phyloP scores from a whole-genome alignment of 2,797 vertebrate species.

The Eulemur albifrons region DNA sequence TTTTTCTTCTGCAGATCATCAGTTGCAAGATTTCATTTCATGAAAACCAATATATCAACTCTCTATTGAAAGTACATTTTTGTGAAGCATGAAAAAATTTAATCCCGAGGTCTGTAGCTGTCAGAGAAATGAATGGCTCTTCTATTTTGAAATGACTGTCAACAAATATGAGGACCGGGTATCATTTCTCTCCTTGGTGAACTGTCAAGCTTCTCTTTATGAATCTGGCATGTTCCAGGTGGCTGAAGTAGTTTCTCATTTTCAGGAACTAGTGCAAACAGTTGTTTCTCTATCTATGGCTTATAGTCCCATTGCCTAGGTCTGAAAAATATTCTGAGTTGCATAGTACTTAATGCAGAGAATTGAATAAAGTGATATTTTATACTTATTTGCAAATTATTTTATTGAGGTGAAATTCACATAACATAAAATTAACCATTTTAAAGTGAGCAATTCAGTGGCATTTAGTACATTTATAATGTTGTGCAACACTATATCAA shows the following conservation, averaged over 20 bases:
- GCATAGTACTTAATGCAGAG: neutral
- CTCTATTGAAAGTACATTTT: conserved; percentile 57
- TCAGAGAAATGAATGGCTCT: conserved; percentile 65
- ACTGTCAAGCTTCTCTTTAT: conserved; percentile 33
- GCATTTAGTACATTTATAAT: neutral
- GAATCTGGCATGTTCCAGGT: neutral
- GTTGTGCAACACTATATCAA: neutral
- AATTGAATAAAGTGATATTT: conserved; percentile 1
- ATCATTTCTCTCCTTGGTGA: conserved; percentile 51
- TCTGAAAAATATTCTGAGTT: neutral
- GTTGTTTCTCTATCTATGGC: neutral
- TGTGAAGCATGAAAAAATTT: conserved; percentile 52
- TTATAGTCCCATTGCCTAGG: neutral
- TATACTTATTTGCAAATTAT: neutral
- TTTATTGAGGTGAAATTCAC: conserved; percentile 28
- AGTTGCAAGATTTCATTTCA: conserved; percentile 57
- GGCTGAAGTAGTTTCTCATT: neutral
- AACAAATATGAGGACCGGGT: conserved; percentile 7
- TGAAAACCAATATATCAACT: conserved; percentile 48
- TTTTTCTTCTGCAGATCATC: conserved; percentile 50
- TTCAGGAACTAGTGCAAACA: neutral
- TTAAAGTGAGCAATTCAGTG: neutral
- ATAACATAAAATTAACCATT: neutral
- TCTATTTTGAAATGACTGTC: conserved; percentile 55
- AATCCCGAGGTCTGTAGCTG: conserved; percentile 55